Base-by-base conservation (phyloP, 2,888 invertebrate genomes). In the Lydus trimaculatus region DNA sequence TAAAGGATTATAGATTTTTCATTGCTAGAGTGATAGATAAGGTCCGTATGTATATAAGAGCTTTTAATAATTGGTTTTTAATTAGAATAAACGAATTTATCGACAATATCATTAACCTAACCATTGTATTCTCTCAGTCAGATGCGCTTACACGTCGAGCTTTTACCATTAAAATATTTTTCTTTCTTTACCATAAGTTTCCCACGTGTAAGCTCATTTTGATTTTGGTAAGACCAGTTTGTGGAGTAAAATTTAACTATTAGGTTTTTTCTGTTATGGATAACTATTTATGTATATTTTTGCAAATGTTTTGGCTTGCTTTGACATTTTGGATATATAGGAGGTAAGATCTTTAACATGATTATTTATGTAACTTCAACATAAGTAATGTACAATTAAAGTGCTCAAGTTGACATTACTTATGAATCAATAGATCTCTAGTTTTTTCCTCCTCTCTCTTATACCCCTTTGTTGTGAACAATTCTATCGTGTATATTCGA, bases 211-310 rank as follows among this genome's bases (percentile, higher is more conserved):
- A 0, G 11, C 17, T 17, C 17, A 43, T 43, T 17, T 43, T 43
- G 8, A 43, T 8, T 17, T 43, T 43, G n/a, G n/a, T 39, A n/a
- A 43, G 8, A 17, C 17, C 43, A 43, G n/a, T 43, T 43, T n/a
- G 8, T 43, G 43, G 17, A 43, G 5, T 17, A 36, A 13, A 36
- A 2, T 13, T 13, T 4, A n/a, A 43, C 17, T 2, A 43, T 15
- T 23, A 15, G n/a, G 28, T 15, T 13, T 23, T 23, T 39, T 5
- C 39, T 39, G 23, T 36, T 33, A 74, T 79, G 80, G 82, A 85
- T 85, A 84, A 84, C 85, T 86, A 84, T 86, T 85, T 87, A 86
- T 85, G 84, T 86, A 84, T 84, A 84, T 83, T 85, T 85, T 82
- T 81, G 82, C 84, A 84, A 80, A 84, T 85, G 84, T 87, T 86